Percentiles rank a stretch among this genome's conserved stretches.
These are phyloP conservation scores for Andrena marginata DNA, from an alignment of 2,888 invertebrate genomes.

Conservation along the genomic window DNA sequence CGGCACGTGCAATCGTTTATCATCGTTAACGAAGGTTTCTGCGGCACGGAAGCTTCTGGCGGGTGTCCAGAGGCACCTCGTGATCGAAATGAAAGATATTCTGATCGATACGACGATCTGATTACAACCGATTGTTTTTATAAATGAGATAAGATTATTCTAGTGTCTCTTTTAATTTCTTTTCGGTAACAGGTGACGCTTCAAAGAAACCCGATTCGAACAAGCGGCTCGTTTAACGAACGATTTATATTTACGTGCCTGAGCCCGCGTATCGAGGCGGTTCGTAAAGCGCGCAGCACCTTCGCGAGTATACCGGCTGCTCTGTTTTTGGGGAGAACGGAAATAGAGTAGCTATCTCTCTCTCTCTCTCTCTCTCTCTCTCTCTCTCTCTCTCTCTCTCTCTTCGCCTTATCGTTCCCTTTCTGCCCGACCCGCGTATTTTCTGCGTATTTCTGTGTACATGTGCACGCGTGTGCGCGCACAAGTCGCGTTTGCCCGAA, in stretches of 20 bases:
- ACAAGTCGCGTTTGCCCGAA: slow-evolving; percentile 51
- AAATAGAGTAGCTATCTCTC: slow-evolving; percentile 78
- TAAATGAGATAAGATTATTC: background rate
- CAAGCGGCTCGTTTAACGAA: background rate
- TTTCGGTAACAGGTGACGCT: too few relatives aligned
- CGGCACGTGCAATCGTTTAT: slow-evolving; percentile 41
- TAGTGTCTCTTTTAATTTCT: too few relatives aligned
- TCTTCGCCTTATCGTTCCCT: slow-evolving; percentile 41
- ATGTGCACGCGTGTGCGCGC: slow-evolving; percentile 49
- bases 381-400: slow-evolving; percentile 33
- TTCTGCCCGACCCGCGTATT: slow-evolving; percentile 42
- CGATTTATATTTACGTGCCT: slow-evolving; percentile 13
- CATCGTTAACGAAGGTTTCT: slow-evolving; percentile 47
- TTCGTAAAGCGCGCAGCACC: slow-evolving; percentile 53
- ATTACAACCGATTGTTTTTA: slow-evolving; percentile 4
- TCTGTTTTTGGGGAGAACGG: slow-evolving; percentile 80
- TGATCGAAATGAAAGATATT: slow-evolving; percentile 38
- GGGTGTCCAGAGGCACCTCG: slow-evolving; percentile 47
- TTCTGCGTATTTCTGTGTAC: slow-evolving; percentile 60
- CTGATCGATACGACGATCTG: slow-evolving; percentile 40
- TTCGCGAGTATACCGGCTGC: slow-evolving; percentile 61
- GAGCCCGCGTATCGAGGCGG: slow-evolving; percentile 29
- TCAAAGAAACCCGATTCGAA: background rate
- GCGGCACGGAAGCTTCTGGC: slow-evolving; percentile 48
- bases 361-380: slow-evolving; percentile 35